A percentile compares a stretch with the other conserved stretches of the same genome.
Conservation (phyloP, 2,113 vertebrate genomes). For the Struthidea cinerea region DNA sequence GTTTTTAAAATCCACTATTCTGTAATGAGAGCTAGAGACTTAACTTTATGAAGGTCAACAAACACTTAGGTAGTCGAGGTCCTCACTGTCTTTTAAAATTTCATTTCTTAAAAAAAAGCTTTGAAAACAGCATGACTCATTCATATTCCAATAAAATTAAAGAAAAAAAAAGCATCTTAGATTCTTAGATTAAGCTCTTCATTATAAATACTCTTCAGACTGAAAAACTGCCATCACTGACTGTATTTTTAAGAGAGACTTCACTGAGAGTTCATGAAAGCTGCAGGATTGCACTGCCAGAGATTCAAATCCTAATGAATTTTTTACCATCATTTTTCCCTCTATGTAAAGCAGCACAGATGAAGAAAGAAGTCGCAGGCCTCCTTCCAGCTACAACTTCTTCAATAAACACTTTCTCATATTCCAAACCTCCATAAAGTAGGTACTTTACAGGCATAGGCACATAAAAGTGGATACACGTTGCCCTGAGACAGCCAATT, state of each 20-base stretch:
- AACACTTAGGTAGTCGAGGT: neutral
- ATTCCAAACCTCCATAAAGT: rapidly evolving
- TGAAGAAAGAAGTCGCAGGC: neutral
- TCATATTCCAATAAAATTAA: neutral
- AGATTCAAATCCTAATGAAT: neutral
- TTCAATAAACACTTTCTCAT: neutral
- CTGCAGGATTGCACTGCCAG: neutral
- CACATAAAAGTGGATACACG: neutral
- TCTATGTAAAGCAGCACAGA: rapidly evolving
- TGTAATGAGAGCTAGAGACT: neutral
- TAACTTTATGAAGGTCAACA: neutral
- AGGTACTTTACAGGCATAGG: neutral
- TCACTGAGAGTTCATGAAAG: neutral
- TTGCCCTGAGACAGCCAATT: neutral
- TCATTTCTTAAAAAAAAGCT: neutral
- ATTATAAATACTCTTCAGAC: neutral
- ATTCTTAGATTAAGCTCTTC: neutral
- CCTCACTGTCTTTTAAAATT: neutral
- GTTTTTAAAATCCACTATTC: neutral
- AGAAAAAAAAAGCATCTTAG: neutral
- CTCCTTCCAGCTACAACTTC: neutral
- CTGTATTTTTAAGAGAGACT: neutral
- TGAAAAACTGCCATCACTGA: neutral
- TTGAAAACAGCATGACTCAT: neutral
- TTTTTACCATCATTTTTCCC: neutral